Base-by-base conservation (phyloP, 2,888 invertebrate species). In the Leptopilina syphax region DNA sequence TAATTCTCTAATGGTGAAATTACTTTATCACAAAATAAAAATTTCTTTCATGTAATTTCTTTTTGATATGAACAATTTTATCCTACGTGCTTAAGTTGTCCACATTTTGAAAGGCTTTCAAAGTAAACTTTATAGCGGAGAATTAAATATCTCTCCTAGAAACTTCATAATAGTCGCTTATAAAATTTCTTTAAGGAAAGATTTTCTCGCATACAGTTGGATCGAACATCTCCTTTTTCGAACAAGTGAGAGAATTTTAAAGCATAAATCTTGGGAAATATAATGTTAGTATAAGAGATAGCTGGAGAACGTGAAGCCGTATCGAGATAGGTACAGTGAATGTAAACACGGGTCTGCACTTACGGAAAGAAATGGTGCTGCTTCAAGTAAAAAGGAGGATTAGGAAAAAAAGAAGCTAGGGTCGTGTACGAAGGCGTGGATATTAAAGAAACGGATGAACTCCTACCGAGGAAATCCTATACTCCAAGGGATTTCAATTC, bases 331-430 rank as follows among this genome's bases (percentile, higher is more conserved):
- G 2, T 34, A 34, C 77, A 78, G 81, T 79, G 83, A 85, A 83
- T 87, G 87, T 88, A 87, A 88, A 88, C 88, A 88, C 84, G 89
- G 86, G 82, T 87, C 85, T 86, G 87, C 87, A 88, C 88, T 88
- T 86, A 87, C 83, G 83, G 85, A 78, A 79, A 80, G 80, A 77
- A 77, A 73, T 77, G 76, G 84, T 79, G 34, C 34, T 34, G 34
- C 34, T 79, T 65, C 77, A 24, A 83, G 83, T 81, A 83, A 83
- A 47, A 82, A 82, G 83, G 80, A 78, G 82, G 82, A 83, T 83
- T 82, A 83, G 83, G 83, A 77, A 81, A 79, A 77, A 81, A 79
- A 79, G 77, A 79, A 76, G 81, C 50, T 12, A 68, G 80, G 81
- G 81, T 80, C 77, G 65, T 79, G 77, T 77, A 81, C 79, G 81